Conservation (phyloP, 2,113 vertebrate genomes). For the Elgaria multicarinata region DNA sequence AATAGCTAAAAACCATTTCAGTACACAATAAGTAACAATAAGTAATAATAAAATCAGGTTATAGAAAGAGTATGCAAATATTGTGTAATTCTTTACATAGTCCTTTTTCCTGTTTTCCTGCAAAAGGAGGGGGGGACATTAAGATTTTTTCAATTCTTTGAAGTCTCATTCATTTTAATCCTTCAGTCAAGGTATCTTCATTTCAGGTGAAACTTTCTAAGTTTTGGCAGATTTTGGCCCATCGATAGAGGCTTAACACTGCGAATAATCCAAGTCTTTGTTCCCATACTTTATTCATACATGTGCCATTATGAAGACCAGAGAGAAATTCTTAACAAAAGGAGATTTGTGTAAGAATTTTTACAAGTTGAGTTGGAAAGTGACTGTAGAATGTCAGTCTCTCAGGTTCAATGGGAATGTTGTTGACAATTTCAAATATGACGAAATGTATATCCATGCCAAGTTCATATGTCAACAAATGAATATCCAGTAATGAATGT, state of each 20-base stretch:
- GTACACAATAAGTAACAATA: background rate
- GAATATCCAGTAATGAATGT: background rate
- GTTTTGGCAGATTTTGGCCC: background rate
- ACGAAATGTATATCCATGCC: background rate
- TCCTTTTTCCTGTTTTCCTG: background rate
- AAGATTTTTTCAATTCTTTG: background rate
- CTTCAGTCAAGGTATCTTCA: background rate
- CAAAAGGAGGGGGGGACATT: background rate
- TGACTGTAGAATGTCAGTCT: background rate
- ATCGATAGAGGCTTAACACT: background rate
- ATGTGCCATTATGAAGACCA: background rate
- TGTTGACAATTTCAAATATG: background rate
- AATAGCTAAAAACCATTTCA: too few species aligned
- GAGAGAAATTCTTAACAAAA: slow-evolving; percentile 11
- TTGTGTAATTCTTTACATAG: too few species aligned
- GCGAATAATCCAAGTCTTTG: background rate
- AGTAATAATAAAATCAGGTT: background rate
- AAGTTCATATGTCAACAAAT: background rate
- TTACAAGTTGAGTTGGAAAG: background rate
- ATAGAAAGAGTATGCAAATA: background rate
- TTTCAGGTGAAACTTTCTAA: background rate
- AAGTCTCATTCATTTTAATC: background rate
- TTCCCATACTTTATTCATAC: background rate
- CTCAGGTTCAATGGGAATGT: background rate
- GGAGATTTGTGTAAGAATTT: background rate